phyloP scores from a whole-genome alignment of 1,140 invertebrate species.

The Meteorus sp. region DNA sequence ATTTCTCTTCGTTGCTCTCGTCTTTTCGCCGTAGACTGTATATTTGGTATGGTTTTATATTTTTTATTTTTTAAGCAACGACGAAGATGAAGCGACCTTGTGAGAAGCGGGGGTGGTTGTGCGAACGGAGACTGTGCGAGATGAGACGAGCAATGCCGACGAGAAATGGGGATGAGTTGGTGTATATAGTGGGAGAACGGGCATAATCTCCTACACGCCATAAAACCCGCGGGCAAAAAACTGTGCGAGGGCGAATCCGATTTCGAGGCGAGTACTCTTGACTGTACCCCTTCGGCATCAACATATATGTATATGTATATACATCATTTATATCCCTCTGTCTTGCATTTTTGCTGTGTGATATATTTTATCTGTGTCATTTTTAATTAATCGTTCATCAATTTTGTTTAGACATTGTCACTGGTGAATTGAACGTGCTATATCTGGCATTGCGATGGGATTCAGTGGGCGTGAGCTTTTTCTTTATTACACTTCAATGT shows the following conservation, averaged over 20 bases:
- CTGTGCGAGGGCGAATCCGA: constrained; percentile 28
- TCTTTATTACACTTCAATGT: no score
- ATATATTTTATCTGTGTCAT: constrained; percentile 12
- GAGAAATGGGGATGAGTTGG: no score
- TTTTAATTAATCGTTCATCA: constrained; percentile 10
- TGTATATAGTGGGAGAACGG: constrained; percentile 8
- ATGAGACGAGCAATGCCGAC: constrained; percentile 24
- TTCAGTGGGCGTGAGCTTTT: no score
- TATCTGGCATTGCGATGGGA: no score
- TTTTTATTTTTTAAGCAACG: constrained; percentile 3
- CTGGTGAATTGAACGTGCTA: no score
- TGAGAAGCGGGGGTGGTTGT: background rate
- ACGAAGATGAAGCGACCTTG: constrained; percentile 1
- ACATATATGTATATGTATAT: background rate
- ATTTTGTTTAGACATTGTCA: background rate
- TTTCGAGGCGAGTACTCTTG: constrained; percentile 23
- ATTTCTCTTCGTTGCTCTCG: constrained; percentile 4
- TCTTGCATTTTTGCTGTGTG: background rate
- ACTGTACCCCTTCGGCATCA: background rate
- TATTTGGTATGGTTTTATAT: no score
- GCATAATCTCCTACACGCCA: constrained; percentile 35
- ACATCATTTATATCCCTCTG: background rate
- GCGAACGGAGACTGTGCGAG: constrained; percentile 20
- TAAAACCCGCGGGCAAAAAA: constrained; percentile 35
- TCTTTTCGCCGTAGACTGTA: no score